Evolutionary conservation across 2,888 invertebrate genomes (phyloP).

Genomic region (Microctonus aethiopoides): DNA sequence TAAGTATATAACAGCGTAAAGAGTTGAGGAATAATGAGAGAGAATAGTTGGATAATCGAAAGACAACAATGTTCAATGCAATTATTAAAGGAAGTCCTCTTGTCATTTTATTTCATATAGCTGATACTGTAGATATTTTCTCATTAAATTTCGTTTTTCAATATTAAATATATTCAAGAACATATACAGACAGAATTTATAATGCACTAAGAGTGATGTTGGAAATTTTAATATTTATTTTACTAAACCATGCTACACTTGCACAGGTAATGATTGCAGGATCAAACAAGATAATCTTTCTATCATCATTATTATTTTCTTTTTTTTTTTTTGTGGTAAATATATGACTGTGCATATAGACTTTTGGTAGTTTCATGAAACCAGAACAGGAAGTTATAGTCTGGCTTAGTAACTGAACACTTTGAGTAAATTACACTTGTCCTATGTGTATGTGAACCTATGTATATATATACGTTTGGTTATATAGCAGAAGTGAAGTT

Average conservation of each 20-base stretch:
- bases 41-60: slow-evolving; percentile 26
- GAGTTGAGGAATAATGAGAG: neutral
- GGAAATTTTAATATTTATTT: too few species aligned
- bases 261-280: too few species aligned
- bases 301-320: neutral
- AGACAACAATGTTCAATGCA: slow-evolving; percentile 17
- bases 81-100: neutral
- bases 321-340: neutral
- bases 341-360: neutral
- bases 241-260: too few species aligned
- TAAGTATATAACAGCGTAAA: neutral
- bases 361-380: neutral
- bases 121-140: neutral
- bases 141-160: neutral
- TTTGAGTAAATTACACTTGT: slow-evolving; percentile 28
- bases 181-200: neutral
- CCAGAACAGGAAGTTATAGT: slow-evolving; percentile 21
- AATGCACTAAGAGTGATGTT: neutral
- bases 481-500: neutral
- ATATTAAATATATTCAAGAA: slow-evolving; percentile 6
- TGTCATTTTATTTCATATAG: neutral
- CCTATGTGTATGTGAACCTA: neutral
- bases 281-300: too few species aligned
- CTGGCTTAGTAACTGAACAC: slow-evolving; percentile 26
- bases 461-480: neutral